Percentiles rank a stretch among this genome's conserved stretches.
Evolutionary conservation across 2,888 invertebrate genomes (phyloP).

Genomic region (Copidosoma aretas): DNA sequence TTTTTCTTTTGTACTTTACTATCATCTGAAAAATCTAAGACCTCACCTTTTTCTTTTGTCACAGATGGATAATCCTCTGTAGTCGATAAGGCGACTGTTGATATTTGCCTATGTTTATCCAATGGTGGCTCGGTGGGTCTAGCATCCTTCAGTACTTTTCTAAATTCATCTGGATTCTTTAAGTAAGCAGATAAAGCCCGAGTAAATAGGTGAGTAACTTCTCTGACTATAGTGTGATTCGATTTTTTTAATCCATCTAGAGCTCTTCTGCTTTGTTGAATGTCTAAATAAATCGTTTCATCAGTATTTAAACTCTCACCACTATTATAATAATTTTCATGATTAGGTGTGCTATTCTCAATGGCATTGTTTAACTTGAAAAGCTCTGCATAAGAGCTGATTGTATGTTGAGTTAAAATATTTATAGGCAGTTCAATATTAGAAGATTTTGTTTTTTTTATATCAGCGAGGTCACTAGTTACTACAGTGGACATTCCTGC

Average conservation of each 20-base stretch:
- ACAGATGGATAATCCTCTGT: conserved; percentile 67
- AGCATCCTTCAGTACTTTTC: conserved; percentile 76
- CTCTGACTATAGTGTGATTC: conserved; percentile 72
- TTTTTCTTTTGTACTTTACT: conserved; percentile 57
- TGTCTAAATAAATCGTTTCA: conserved; percentile 65
- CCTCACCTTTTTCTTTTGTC: conserved; percentile 75
- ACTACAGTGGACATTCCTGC: conserved; percentile 56
- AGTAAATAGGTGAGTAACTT: conserved; percentile 84
- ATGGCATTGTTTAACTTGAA: conserved; percentile 60
- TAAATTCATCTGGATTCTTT: conserved; percentile 82
- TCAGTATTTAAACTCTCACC: conserved; percentile 49
- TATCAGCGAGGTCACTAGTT: conserved; percentile 20
- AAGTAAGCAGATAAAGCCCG: conserved; percentile 82
- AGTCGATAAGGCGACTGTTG: conserved; percentile 53
- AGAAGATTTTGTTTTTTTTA: conserved; percentile 37
- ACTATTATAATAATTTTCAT: conserved; percentile 42
- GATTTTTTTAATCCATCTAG: conserved; percentile 64
- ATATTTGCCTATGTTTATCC: conserved; percentile 61
- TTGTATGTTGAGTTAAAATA: conserved; percentile 72
- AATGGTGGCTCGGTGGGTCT: conserved; percentile 78
- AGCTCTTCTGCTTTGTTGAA: conserved; percentile 72
- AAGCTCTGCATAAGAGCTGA: conserved; percentile 69
- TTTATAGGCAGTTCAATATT: conserved; percentile 66
- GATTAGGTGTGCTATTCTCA: conserved; percentile 49
- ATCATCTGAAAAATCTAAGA: conserved; percentile 79